Conservation (phyloP, 2,888 invertebrate species). For the Cryptops parisi region DNA sequence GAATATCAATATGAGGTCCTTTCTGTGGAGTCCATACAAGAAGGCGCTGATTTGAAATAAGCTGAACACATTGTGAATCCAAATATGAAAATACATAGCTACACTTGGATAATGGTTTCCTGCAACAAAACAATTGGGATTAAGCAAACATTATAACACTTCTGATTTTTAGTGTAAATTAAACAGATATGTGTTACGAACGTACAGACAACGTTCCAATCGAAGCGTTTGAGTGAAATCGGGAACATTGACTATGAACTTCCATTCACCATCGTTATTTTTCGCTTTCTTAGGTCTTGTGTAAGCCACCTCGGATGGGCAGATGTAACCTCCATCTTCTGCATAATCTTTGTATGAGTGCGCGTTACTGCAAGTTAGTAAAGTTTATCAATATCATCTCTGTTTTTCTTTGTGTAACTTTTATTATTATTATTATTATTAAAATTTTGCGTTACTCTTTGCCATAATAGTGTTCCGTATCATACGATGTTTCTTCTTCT, state of each 20-base stretch:
- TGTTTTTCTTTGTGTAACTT: constrained; percentile 7
- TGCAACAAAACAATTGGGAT: too few species aligned
- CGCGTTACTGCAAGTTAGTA: constrained; percentile 7
- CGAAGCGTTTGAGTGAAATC: constrained; percentile 68
- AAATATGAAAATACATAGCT: too few species aligned
- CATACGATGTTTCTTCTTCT: constrained; percentile 36
- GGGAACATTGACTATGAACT: constrained; percentile 63
- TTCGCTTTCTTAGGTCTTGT: constrained; percentile 65
- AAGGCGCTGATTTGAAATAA: too few species aligned
- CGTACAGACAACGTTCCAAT: constrained; percentile 65
- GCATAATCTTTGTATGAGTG: constrained; percentile 33
- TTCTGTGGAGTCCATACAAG: too few species aligned
- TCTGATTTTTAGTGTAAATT: too few species aligned
- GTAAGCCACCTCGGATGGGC: constrained; percentile 60
- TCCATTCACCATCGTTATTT: constrained; percentile 60
- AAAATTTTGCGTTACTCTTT: constrained; percentile 15
- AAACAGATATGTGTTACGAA: too few species aligned
- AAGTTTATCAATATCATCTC: not conserved
- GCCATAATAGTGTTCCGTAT: constrained; percentile 29
- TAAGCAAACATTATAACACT: too few species aligned
- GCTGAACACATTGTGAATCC: too few species aligned
- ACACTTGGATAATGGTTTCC: too few species aligned
- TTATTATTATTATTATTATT: not conserved
- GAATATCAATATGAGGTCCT: too few species aligned
- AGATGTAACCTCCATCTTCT: constrained; percentile 55